Conservation (phyloP, 53 echinoderm and acorn worm genomes). For the Arbacia lixula region DNA sequence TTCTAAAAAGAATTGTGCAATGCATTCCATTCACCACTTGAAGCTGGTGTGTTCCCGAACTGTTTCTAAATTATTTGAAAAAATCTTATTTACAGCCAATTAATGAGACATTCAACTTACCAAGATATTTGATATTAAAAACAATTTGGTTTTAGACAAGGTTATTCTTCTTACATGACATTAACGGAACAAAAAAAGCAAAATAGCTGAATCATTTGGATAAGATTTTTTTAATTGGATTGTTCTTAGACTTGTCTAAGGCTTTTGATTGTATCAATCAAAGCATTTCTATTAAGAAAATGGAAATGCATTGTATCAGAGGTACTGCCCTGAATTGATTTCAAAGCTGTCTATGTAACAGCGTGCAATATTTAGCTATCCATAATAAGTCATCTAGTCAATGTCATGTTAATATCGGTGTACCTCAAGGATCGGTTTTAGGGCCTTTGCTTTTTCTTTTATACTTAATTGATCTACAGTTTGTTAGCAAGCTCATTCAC, state of each 20-base stretch:
- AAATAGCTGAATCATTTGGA: neutral
- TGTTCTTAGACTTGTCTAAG: neutral
- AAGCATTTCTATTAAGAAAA: neutral
- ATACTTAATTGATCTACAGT: neutral
- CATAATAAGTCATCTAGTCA: neutral
- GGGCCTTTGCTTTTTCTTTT: neutral
- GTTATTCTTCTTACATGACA: neutral
- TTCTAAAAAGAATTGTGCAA: too few species aligned
- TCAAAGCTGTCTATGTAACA: neutral
- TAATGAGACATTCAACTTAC: too few species aligned
- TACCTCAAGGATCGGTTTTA: neutral
- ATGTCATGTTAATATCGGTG: neutral
- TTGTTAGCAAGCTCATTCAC: neutral
- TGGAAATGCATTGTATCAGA: neutral
- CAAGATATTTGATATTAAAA: neutral
- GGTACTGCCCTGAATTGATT: neutral
- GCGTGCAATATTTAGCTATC: neutral
- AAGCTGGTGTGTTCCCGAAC: too few species aligned
- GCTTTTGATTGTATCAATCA: neutral
- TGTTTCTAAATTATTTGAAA: too few species aligned
- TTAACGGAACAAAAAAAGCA: neutral
- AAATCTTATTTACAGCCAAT: too few species aligned
- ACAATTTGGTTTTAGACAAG: neutral
- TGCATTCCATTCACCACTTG: too few species aligned
- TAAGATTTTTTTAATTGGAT: neutral